Base-by-base conservation (phyloP, 2,113 vertebrate genomes). In the Grus americana region DNA sequence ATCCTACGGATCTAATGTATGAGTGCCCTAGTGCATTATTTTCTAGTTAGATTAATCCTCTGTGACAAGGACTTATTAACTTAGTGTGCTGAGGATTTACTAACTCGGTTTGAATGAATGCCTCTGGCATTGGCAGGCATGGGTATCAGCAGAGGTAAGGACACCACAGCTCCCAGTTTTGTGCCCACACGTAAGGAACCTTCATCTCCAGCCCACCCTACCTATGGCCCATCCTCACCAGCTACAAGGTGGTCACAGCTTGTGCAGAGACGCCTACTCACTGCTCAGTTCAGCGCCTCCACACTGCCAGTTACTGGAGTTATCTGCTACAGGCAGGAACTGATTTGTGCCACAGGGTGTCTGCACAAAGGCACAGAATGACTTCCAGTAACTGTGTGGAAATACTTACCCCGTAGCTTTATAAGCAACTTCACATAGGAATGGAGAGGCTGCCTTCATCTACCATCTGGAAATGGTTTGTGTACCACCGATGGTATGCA, bases 391-490 rank as follows among this genome's bases (percentile, higher is more conserved):
- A 90, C 86, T 54, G 49, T 20, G 87, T 75, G 85, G 74, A 94
- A 96, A 88, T 3, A 40, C 50, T 81, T 26, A 50, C n/a, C 66
- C 87, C 0, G 1, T 7, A 30, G 78, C 84, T 89, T 74, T 61
- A 63, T 61, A 55, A 79, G 90, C 32, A 91, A 20, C 94, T 75
- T 79, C 81, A 34, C 82, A 46, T 1, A 49, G 79, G 62, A 88
- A 36, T 4, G 27, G 71, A 90, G 82, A 80, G 68, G 82, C 67
- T 76, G 95, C 79, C 92, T 90, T 40, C 88, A 30, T 57, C 71
- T 68, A 5, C 71, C 92, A 86, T 88, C 88, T 96, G 94, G 95
- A 79, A 94, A 34, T 1, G 58, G 58, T 96, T 95, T 93, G 74
- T 5, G 36, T 54, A 54, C 88, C 88, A 90, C 79, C 74, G 68